Base-by-base conservation (phyloP, 2,113 vertebrate species). In the Reinhardtius hippoglossoides region DNA sequence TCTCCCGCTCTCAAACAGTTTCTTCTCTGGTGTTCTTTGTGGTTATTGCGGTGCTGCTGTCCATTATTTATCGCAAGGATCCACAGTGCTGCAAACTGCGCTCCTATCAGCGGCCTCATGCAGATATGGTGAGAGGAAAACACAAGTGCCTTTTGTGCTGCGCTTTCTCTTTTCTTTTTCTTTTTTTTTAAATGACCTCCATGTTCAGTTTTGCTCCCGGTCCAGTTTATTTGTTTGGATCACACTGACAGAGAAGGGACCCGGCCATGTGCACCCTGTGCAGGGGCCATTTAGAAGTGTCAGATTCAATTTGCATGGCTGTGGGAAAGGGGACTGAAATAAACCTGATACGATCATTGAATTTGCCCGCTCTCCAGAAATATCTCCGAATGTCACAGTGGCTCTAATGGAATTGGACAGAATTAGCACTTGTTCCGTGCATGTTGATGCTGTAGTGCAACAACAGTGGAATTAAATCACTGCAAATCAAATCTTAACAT, bases 21-120 rank as follows among this genome's bases (percentile, higher is more conserved):
- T 96, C 94, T 24, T 94, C 94, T 27, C 82, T 95, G 0, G 86
- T 95, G 76, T 94, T 96, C 86, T 93, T 96, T 55, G 85, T 94
- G 80, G 87, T 95, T 0, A 83, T 96, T 55, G 85, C 95, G 75
- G 85, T 94, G 82, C 80, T 95, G 82, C 87, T 96, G 80, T 94
- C 94, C 77, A 86, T 95, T 40, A 91, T 95, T 37, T 95, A 94
- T 80, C 94, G 95, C 66, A 92, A 91, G 50, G 91, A 94, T 75
- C 91, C 92, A 35, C 91, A 92, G 67, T 95, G 95, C 91, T 96
- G 95, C 93, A 95, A 94, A 70, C 90, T 92, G 21, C 83, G 92
- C 71, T 92, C 94, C 86, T 95, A 95, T 84, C 95, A 90, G 76
- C 91, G 92, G 27, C 91, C 94, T 21, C 95, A 87, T 66, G 87